Conservation (phyloP, 1,140 invertebrate species). For the Radopholus similis region DNA sequence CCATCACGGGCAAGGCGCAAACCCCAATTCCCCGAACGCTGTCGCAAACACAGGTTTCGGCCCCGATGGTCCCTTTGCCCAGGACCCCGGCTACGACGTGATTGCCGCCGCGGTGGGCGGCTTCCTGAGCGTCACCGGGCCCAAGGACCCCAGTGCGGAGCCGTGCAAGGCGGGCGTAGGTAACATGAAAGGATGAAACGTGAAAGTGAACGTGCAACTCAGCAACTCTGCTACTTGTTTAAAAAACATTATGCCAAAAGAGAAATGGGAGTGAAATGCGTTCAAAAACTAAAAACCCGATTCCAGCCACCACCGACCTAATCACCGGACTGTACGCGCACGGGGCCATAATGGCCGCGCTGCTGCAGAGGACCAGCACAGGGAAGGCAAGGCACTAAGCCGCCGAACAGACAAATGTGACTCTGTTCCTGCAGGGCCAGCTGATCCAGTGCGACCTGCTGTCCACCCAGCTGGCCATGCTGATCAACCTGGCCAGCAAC, state of each 20-base stretch:
- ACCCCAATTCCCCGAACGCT: background rate
- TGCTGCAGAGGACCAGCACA: conserved; percentile 74
- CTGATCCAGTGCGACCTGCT: conserved; percentile 90
- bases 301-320: conserved; percentile 78
- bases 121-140: conserved; percentile 81
- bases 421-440: conserved; percentile 67
- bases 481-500: conserved; percentile 84
- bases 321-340: conserved; percentile 88
- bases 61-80: conserved; percentile 75
- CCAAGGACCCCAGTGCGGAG: conserved; percentile 73
- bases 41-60: conserved; percentile 70
- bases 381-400: conserved; percentile 61
- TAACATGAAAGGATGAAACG: conserved; percentile 8
- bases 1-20: conserved; percentile 71
- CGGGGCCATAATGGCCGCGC: conserved; percentile 86
- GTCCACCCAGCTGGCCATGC: conserved; percentile 69
- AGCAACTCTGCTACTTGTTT: too few species aligned
- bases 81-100: conserved; percentile 86
- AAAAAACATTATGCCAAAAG: too few species aligned
- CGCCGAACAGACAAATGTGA: background rate
- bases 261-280: background rate
- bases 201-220: too few species aligned
- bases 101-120: conserved; percentile 88
- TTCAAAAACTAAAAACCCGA: background rate
- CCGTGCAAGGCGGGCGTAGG: conserved; percentile 72